Evolutionary conservation across 1,140 invertebrate species (phyloP).

Genomic region (Hylaeus volcanicus): DNA sequence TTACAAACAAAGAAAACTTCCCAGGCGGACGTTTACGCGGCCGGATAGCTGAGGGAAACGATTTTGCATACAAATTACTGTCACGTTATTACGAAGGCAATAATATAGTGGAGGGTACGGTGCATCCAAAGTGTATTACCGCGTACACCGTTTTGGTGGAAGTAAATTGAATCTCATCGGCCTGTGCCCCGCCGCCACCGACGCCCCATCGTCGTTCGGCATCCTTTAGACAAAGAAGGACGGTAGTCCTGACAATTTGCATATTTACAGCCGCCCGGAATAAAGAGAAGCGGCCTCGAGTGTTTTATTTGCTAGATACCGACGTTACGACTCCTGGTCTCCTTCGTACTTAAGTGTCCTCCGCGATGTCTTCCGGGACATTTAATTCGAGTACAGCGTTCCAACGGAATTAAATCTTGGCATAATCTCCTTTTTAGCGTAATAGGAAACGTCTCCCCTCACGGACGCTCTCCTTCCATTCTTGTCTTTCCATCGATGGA

Average conservation of each 20-base stretch:
- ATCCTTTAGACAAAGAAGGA: conserved; percentile 60
- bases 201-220: conserved; percentile 22
- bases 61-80: conserved; percentile 70
- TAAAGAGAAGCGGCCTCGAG: conserved; percentile 37
- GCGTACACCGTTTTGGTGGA: conserved; percentile 72
- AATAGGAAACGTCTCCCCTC: conserved; percentile 1
- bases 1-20: conserved; percentile 54
- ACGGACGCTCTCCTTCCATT: too few relatives aligned
- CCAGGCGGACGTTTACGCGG: conserved; percentile 40
- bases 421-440: conserved; percentile 39
- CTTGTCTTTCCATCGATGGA: background rate
- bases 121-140: conserved; percentile 72
- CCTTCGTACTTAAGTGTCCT: conserved; percentile 23
- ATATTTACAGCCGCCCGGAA: conserved; percentile 68
- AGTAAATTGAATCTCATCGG: conserved; percentile 75
- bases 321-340: conserved; percentile 24
- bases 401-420: conserved; percentile 29
- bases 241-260: conserved; percentile 65
- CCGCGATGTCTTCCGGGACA: conserved; percentile 34
- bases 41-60: conserved; percentile 48
- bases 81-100: conserved; percentile 66
- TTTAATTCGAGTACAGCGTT: conserved; percentile 40
- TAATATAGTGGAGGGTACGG: conserved; percentile 67
- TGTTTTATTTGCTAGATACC: conserved; percentile 49
- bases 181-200: conserved; percentile 49